Evolutionary conservation across 1,140 invertebrate genomes (phyloP).

Genomic region (Penaeus vannamei): DNA sequence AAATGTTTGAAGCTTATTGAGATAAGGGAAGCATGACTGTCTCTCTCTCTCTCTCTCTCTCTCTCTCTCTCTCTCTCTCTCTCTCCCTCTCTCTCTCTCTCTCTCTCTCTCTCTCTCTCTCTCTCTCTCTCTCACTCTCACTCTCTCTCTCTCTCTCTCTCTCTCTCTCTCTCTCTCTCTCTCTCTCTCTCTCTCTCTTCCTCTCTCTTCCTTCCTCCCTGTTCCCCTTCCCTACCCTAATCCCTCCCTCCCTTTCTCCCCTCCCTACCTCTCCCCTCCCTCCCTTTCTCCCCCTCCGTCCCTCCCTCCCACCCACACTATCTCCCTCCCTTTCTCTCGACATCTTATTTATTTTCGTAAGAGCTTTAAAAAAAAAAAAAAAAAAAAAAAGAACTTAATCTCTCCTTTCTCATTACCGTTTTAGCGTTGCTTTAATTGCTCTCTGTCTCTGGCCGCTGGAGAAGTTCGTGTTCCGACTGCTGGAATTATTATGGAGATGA

Average conservation of each 20-base stretch:
- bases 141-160: neutral
- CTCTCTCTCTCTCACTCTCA: neutral
- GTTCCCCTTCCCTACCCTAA: neutral
- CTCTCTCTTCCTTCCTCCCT: conserved; percentile 29
- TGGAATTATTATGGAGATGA: too few species aligned
- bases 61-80: neutral
- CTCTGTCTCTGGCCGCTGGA: too few species aligned
- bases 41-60: neutral
- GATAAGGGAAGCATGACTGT: neutral
- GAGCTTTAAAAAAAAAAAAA: neutral
- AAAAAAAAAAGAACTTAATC: neutral
- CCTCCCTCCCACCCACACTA: neutral
- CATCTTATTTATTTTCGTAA: neutral
- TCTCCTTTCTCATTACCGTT: too few species aligned
- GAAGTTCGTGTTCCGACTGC: too few species aligned
- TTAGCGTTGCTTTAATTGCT: too few species aligned
- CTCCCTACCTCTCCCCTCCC: neutral
- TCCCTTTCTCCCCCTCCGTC: too few species aligned
- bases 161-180: neutral
- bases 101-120: neutral
- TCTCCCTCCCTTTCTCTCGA: neutral
- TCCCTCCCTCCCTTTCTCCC: neutral
- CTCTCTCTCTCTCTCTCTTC: conserved; percentile 25
- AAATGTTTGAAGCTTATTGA: too few species aligned
- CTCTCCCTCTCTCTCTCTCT: neutral